Evolutionary conservation across 2,113 vertebrate species (phyloP), one percentile per base, ranked within the genome.

Genomic region (Austrofundulus limnaeus): DNA sequence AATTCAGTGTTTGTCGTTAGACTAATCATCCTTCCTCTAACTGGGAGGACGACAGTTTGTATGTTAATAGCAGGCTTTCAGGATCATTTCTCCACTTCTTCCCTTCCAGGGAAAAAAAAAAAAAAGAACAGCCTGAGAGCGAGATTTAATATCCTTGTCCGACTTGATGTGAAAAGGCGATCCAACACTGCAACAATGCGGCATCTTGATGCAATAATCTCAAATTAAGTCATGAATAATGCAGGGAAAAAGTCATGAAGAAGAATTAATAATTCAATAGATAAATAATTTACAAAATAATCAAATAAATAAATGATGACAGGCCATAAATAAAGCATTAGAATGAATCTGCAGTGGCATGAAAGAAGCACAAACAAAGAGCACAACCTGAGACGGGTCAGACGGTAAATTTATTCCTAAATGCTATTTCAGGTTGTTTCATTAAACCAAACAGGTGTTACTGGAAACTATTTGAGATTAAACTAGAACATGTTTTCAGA

Each of bases 281-380:
- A 97, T 98, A 96, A 98, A 98, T 97, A 96, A 98, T 98, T 98
- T 97, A 98, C 95, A 95, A 98, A 98, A 98, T 98, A 98, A 98
- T 98, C 95, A 97, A 96, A 98, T 97, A 96, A 96, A 97, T 97
- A 96, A 97, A 95, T 96, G 94, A 98, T 95, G 95, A 93, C 76
- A 92, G 85, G 82, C 91, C 94, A 96, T 97, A 96, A 98, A 97
- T 97, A 97, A 98, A 94, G 92, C 89, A 96, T 93, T 89, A 91
- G 93, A 95, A 90, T 94, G 94, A 96, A 96, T 95, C 93, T 93
- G 95, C 95, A 93, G 92, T 93, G 92, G 91, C 87, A 93, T 94
- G 92, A 91, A 92, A 92, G 93, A 89, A 93, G 93, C 91, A 88
- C 91, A 92, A 93, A 93, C 87, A 91, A 91, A 94, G 92, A 90